Base-by-base conservation (phyloP, 2,888 invertebrate genomes). In the Drymonia ruficornis region DNA sequence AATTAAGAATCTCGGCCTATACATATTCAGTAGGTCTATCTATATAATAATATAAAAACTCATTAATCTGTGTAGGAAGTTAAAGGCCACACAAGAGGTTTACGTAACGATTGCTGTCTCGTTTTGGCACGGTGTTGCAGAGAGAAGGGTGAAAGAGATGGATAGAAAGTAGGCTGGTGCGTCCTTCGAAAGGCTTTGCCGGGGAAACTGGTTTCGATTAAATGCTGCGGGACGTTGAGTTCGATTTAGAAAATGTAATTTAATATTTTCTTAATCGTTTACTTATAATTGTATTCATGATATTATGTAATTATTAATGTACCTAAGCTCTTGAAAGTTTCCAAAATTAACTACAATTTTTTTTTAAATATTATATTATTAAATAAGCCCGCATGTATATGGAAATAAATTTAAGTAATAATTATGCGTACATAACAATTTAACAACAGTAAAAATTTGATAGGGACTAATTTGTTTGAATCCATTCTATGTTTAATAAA, bases 171-270 rank as follows among this genome's bases (percentile, higher is more conserved):
- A 83, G 82, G 80, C 80, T 80, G 76, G 70, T 70, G 74, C 84
- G 81, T 85, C 89, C 82, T 83, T 82, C 77, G 76, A 80, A 86
- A 91, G 89, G 89, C 88, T 90, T 86, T 76, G 76, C 76, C 66
- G 76, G 78, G 84, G 76, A 87, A 90, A 90, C 91, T 82, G 86
- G 89, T 89, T 89, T 82, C 75, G 67, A 70, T 58, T 65, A 81
- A 88, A 89, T 86, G 89, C 87, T 91, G 65, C 91, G 91, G 91
- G 91, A 91, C 81, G 85, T 64, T 63, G 67, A 48, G 50, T 58
- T 56, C 50, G 49, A 61, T 69, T 65, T 42, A 54, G 56, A 61
- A 67, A 67, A 65, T 68, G 53, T 48, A 53, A 65, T 68, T 54
- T 48, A 53, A 49, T 49, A 43, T 52, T 23, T 52, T 65, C 65